Percentiles rank a stretch among this genome's conserved stretches.
These are phyloP conservation scores for Periphyllus acericola DNA, from an alignment of 2,888 invertebrate species.

Conservation along the genomic window DNA sequence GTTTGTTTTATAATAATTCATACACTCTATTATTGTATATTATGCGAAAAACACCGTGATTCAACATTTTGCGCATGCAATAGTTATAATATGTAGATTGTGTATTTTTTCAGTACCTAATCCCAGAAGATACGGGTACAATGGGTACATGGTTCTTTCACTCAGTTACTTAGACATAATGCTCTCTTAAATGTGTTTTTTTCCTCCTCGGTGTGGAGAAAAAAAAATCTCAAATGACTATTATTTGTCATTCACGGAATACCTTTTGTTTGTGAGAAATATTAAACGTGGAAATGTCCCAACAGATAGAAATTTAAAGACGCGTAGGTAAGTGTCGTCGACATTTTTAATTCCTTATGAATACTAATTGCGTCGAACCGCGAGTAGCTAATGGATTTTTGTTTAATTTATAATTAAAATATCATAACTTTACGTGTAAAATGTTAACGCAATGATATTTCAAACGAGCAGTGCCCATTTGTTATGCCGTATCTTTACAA, in stretches of 20 bases:
- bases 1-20: too few species aligned
- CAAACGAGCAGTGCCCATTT: too few species aligned
- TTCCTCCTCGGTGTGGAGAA: background rate
- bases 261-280: background rate
- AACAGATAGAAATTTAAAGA: background rate
- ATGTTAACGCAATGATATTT: too few species aligned
- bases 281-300: background rate
- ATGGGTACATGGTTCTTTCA: background rate
- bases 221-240: background rate
- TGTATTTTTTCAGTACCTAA: background rate
- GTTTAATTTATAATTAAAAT: background rate
- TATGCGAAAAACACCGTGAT: background rate
- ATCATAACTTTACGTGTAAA: background rate
- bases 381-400: constrained; percentile 5
- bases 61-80: background rate
- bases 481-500: too few species aligned
- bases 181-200: background rate
- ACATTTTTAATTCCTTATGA: background rate
- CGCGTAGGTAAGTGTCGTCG: background rate
- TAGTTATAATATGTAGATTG: background rate
- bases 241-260: constrained; percentile 26
- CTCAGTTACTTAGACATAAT: background rate
- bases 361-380: background rate
- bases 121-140: background rate
- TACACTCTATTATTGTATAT: too few species aligned